Evolutionary conservation across 2,113 vertebrate genomes (phyloP), one percentile per base, ranked within the genome.

Genomic region (Amphiprion ocellaris): DNA sequence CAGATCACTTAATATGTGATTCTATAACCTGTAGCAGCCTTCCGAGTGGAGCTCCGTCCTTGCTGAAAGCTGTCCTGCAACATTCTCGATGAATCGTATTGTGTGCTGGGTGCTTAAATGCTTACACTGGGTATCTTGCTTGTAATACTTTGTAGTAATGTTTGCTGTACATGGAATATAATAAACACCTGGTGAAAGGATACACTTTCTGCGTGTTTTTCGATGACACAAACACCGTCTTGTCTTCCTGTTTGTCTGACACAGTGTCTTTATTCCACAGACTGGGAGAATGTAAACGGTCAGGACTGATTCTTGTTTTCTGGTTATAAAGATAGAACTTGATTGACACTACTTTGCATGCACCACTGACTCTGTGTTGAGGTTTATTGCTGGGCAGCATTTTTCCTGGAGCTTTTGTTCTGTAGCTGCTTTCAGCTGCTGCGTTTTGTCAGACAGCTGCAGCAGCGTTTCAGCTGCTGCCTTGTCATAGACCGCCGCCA

Each of bases 181-280:
- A 94, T 94, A 94, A 94, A 93, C 56, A 9, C 16, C 63, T 86
- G 41, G 72, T 88, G 28, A 92, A 89, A 89, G 64, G 72, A 82
- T 55, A 16, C 39, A 50, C 8, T 66, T 69, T 83, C 49, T 85
- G 33, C 74, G 77, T 81, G 66, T 86, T 82, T 80, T 80, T 54
- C 33, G 2, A 53, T n/a, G 33, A 39, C 23, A 60, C 11, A 83
- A 53, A 63, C 11, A 10, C 50, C 4, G 3, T 55, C 26, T 54
- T 12, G 15, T 61, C 30, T 4, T 56, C 16, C 4, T 47, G n/a
- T 24, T 17, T 52, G 30, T 60, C 12, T 54, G 2, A 55, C 50
- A 47, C 6, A 0, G 5, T 19, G 19, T 19, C 30, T 49, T 72
- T 47, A 1, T 10, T 37, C 33, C 33, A 15, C 41, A 44, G 17